A percentile compares a stretch with the other conserved stretches of the same genome.
Conservation (phyloP, 30 jellyfish, hydroid and myxozoan species). For the Haliclystus octoradiatus region DNA sequence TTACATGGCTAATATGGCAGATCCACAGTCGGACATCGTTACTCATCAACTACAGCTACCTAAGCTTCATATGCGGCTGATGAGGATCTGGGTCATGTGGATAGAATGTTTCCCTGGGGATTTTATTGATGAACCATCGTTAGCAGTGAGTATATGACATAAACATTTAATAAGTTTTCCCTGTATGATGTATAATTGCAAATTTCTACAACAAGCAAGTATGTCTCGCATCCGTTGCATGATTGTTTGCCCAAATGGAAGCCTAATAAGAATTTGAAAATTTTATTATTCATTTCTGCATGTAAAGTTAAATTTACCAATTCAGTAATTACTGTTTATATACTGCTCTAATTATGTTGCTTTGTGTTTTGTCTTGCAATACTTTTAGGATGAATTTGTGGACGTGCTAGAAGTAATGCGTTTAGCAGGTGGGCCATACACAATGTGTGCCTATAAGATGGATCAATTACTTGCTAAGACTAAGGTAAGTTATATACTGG, state of each 20-base stretch:
- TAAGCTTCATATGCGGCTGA: conserved; percentile 70
- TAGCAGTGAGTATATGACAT: conserved; percentile 15
- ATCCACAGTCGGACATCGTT: background rate
- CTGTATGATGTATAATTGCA: too few species aligned
- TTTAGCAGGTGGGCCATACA: conserved; percentile 70
- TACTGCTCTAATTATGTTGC: too few species aligned
- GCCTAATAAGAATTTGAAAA: too few species aligned
- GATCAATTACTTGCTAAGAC: conserved; percentile 45
- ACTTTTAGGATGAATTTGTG: conserved; percentile 41
- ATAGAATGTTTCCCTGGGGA: conserved; percentile 67
- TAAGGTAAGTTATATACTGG: conserved; percentile 40
- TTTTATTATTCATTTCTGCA: too few species aligned
- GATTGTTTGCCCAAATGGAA: too few species aligned
- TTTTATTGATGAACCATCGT: conserved; percentile 45
- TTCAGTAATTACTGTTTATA: too few species aligned
- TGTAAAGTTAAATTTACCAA: too few species aligned
- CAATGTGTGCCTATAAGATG: conserved; percentile 72
- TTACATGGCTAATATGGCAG: background rate
- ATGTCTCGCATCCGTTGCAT: too few species aligned
- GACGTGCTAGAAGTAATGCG: conserved; percentile 63
- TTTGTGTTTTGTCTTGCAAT: too few species aligned
- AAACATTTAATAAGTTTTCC: too few species aligned
- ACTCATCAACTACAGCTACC: conserved; percentile 20
- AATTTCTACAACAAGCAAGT: too few species aligned
- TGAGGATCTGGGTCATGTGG: conserved; percentile 91